phyloP scores from a whole-genome alignment of 2,113 vertebrate species.

The Zosterops lateralis region DNA sequence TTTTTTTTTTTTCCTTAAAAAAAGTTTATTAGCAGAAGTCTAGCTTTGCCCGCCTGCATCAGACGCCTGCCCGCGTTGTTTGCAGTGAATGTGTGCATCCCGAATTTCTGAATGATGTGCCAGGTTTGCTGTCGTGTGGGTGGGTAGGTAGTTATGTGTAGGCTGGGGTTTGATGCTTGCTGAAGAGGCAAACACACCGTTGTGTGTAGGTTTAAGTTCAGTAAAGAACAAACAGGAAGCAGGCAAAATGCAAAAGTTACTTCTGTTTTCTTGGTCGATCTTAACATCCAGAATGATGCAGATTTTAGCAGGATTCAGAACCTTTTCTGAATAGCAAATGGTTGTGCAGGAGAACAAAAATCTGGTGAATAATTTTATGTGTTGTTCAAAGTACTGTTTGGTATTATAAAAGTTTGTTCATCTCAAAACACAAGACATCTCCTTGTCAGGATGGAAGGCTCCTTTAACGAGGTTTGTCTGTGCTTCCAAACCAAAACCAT shows the following conservation, averaged over 20 bases:
- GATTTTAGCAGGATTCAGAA: neutral
- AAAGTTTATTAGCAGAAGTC: neutral
- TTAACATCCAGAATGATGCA: neutral
- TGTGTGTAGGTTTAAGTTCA: neutral
- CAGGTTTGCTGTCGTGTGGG: neutral
- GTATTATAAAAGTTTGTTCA: neutral
- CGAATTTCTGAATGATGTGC: neutral
- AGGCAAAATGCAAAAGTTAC: neutral
- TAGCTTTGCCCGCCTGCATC: neutral
- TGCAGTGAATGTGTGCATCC: neutral
- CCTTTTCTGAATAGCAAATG: neutral
- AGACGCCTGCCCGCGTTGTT: neutral
- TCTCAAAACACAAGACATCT: neutral
- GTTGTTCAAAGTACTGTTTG: neutral
- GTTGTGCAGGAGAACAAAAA: neutral
- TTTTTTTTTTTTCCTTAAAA: neutral
- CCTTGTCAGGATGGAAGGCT: neutral
- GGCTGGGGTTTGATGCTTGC: neutral
- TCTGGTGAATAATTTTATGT: neutral
- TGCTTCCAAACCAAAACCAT: neutral
- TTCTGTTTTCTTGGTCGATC: neutral
- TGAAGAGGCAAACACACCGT: neutral
- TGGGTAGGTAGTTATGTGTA: neutral
- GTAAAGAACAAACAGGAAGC: constrained; percentile 30
- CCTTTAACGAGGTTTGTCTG: neutral